Evolutionary conservation across 2,113 vertebrate genomes (phyloP).

Genomic region (Asarcornis scutulata): DNA sequence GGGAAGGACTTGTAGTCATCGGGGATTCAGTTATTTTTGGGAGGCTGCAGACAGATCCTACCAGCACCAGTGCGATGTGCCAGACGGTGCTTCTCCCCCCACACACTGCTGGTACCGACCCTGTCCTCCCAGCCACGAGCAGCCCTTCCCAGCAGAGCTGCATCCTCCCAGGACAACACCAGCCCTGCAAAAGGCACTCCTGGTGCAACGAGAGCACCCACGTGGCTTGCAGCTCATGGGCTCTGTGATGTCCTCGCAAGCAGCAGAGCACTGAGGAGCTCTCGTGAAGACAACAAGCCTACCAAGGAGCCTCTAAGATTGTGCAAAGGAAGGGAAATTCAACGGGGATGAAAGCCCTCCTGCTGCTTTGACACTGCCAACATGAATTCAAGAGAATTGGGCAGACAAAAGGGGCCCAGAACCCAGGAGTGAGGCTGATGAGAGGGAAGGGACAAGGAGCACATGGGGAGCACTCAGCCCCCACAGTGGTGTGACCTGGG

Average conservation of each 20-base stretch:
- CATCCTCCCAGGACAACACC: neutral
- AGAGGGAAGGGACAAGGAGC: neutral
- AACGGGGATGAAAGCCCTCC: rapidly evolving
- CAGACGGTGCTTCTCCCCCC: neutral
- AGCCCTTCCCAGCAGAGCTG: neutral
- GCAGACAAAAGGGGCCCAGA: no score
- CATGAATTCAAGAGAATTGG: rapidly evolving
- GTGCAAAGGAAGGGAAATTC: rapidly evolving
- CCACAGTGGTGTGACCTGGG: neutral
- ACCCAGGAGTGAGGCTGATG: rapidly evolving
- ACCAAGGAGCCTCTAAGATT: rapidly evolving
- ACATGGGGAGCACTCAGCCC: neutral
- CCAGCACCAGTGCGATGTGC: neutral
- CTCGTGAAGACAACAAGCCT: neutral
- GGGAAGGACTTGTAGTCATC: neutral
- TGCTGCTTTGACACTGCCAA: neutral
- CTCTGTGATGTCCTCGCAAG: no score
- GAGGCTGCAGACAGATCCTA: neutral
- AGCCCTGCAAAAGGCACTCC: neutral
- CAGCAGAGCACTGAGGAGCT: neutral
- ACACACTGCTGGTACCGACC: neutral
- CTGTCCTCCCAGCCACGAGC: neutral
- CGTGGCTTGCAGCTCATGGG: neutral
- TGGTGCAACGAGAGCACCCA: neutral
- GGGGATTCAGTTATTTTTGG: neutral